phyloP scores from a whole-genome alignment of 2,113 vertebrate species.

The Macrotis lagotis region DNA sequence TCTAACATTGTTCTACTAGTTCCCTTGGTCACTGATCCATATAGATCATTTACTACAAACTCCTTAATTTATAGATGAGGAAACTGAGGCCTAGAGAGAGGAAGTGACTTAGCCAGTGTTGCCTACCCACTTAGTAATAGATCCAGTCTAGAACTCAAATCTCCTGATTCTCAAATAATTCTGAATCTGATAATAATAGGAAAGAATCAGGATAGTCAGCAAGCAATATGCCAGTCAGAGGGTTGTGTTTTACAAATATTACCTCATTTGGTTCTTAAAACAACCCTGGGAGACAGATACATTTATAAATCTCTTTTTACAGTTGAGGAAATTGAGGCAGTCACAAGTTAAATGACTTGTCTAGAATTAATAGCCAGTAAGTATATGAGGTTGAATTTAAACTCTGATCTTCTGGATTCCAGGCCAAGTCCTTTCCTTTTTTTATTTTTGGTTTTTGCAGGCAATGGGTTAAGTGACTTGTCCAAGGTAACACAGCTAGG shows the following conservation, averaged over 20 bases:
- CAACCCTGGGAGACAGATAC: not conserved
- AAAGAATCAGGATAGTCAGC: not conserved
- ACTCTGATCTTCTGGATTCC: not conserved
- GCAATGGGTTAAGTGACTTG: too few relatives aligned
- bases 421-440: not conserved
- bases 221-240: not conserved
- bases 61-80: not conserved
- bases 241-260: not conserved
- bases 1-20: not conserved
- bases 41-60: not conserved
- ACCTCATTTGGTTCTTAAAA: not conserved
- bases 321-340: not conserved
- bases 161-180: not conserved
- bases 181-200: not conserved
- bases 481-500: too few relatives aligned
- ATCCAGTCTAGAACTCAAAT: not conserved
- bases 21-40: not conserved
- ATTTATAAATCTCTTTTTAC: not conserved
- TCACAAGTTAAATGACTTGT: not conserved
- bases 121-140: not conserved
- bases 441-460: too few relatives aligned
- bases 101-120: not conserved
- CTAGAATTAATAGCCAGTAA: not conserved
- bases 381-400: not conserved
- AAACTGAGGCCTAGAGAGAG: not conserved